Evolutionary conservation across 92 coral and sea anemone genomes (phyloP).

Genomic region (Nematostella vectensis): DNA sequence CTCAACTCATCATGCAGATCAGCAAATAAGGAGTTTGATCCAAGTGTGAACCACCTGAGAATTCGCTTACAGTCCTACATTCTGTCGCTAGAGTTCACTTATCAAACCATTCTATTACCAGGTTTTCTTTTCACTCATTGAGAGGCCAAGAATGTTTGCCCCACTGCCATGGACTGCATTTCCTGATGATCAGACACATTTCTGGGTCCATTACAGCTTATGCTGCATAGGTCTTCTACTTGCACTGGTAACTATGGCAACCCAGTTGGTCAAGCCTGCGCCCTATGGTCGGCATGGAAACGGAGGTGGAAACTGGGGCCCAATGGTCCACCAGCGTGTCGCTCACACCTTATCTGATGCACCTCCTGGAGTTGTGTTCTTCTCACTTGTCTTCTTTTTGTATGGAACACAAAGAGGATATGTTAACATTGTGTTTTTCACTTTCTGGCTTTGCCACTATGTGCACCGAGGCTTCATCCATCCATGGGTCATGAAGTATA

Average conservation of each 20-base stretch:
- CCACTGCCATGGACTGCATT: slow-evolving; percentile 52
- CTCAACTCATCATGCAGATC: no score
- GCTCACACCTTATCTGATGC: slow-evolving; percentile 55
- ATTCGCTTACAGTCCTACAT: no score
- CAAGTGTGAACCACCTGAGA: no score
- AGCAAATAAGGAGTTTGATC: no score
- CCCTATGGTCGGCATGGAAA: slow-evolving; percentile 45
- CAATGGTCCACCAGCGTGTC: slow-evolving; percentile 38
- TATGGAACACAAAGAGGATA: slow-evolving; percentile 37
- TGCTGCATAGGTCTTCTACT: slow-evolving; percentile 38
- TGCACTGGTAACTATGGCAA: slow-evolving; percentile 28
- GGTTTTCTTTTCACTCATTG: no score
- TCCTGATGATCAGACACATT: slow-evolving; percentile 21
- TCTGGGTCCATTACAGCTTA: slow-evolving; percentile 55
- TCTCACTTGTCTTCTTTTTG: slow-evolving; percentile 36
- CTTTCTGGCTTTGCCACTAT: slow-evolving; percentile 52
- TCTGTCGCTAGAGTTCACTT: no score
- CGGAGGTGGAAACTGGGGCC: slow-evolving; percentile 19
- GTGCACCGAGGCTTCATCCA: slow-evolving; percentile 54
- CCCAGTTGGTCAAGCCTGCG: slow-evolving; percentile 42
- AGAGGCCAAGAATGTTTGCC: slow-evolving; percentile 19
- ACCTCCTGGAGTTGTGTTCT: slow-evolving; percentile 37
- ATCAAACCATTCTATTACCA: no score
- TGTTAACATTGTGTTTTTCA: slow-evolving; percentile 22
- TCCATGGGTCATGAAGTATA: slow-evolving; percentile 57